Evolutionary conservation across 2,888 invertebrate genomes (phyloP).

Genomic region (Homarus gammarus): DNA sequence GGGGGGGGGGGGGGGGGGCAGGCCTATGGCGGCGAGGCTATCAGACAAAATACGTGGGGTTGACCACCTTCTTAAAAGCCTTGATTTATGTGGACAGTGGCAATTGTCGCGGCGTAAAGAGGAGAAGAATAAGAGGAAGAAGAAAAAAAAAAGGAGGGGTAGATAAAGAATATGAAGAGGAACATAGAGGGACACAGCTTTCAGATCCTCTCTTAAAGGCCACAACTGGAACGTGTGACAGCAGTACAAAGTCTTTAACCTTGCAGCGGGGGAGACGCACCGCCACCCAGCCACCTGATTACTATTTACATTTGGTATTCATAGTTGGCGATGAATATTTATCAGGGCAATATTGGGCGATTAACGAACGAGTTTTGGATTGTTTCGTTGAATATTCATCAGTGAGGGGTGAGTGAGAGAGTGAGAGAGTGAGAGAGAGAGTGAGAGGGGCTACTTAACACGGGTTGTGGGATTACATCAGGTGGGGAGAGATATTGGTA

Average conservation of each 20-base stretch:
- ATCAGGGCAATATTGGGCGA: slow-evolving; percentile 57
- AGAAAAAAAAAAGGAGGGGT: not conserved
- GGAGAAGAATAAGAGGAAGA: slow-evolving; percentile 2
- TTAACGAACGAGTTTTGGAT: slow-evolving; percentile 48
- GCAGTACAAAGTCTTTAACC: no score
- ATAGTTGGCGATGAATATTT: slow-evolving; percentile 47
- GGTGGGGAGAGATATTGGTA: not conserved
- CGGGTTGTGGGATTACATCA: not conserved
- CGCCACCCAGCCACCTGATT: not conserved
- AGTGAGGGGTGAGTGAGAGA: slow-evolving; percentile 3
- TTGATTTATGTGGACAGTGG: slow-evolving; percentile 16
- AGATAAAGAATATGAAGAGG: not conserved
- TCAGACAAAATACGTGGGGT: not conserved
- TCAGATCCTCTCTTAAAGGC: no score
- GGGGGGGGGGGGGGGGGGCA: not conserved
- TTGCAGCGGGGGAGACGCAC: not conserved
- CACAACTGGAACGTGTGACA: no score
- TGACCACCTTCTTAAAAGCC: slow-evolving; percentile 19
- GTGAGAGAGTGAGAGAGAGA: not conserved
- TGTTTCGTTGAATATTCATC: slow-evolving; percentile 56
- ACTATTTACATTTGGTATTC: slow-evolving; percentile 46
- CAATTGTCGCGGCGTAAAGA: slow-evolving; percentile 8
- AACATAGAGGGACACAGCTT: not conserved
- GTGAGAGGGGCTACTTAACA: not conserved
- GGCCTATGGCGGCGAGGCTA: not conserved